phyloP scores from a whole-genome alignment of 2,888 invertebrate genomes.

The Macrosiphum euphorbiae region DNA sequence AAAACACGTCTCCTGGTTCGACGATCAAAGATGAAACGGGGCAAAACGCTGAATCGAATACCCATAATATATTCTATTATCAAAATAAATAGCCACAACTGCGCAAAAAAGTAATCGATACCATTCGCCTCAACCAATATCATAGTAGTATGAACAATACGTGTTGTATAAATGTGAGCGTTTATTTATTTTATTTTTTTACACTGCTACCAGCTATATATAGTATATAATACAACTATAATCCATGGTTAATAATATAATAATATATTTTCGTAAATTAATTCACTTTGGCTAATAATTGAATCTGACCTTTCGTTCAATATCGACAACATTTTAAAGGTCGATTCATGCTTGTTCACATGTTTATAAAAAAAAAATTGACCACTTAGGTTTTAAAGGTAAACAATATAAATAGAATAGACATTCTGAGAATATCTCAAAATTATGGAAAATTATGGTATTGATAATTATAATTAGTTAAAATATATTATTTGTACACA shows the following conservation, averaged over 20 bases:
- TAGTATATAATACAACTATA: neutral
- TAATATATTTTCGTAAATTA: neutral
- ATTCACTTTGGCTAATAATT: neutral
- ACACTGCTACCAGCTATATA: neutral
- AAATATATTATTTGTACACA: neutral
- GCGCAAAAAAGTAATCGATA: neutral
- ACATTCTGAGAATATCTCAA: neutral
- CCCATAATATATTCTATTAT: no score
- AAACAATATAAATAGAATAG: neutral
- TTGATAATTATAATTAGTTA: neutral
- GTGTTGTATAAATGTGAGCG: neutral
- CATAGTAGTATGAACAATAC: neutral
- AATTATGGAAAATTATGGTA: neutral
- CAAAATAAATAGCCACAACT: no score
- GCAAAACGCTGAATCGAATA: neutral
- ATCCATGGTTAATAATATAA: neutral
- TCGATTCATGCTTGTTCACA: neutral
- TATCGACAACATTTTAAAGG: constrained; percentile 10
- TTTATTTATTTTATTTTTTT: neutral
- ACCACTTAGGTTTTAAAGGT: neutral
- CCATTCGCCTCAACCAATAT: neutral
- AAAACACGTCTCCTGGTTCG: neutral
- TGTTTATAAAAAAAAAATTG: neutral
- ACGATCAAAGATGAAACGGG: neutral
- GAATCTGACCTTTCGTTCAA: neutral